phyloP scores from a whole-genome alignment of 1,140 invertebrate species.

The Diprion similis region DNA sequence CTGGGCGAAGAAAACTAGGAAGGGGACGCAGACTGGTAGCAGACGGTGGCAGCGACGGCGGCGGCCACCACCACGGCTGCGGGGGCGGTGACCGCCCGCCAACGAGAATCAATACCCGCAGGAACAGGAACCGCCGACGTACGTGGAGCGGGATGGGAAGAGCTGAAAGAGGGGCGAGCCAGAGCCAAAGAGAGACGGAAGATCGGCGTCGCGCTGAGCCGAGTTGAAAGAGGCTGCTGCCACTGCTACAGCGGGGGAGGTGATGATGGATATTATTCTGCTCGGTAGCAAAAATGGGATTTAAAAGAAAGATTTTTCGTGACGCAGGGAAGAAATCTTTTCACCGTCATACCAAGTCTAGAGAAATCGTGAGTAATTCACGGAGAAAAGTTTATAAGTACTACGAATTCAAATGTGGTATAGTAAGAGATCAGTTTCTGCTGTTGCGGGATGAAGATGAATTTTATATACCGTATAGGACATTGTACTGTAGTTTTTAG shows the following conservation, averaged over 20 bases:
- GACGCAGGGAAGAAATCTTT: no score
- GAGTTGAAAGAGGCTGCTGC: conserved; percentile 3
- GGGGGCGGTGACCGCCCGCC: conserved; percentile 62
- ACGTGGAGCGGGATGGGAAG: conserved; percentile 36
- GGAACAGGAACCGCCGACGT: conserved; percentile 60
- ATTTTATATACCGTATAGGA: no score
- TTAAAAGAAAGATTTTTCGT: no score
- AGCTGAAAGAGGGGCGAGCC: conserved; percentile 26
- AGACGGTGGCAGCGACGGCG: conserved; percentile 59
- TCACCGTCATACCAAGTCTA: no score
- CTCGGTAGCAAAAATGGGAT: no score
- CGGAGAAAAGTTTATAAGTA: no score
- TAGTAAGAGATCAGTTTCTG: no score
- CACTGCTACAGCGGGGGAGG: conserved; percentile 35
- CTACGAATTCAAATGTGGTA: no score
- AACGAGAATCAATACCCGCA: conserved; percentile 64
- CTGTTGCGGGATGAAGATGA: no score
- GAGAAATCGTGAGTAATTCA: no score
- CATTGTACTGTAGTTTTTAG: no score
- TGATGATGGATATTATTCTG: no score
- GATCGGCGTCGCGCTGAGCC: neutral
- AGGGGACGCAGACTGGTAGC: conserved; percentile 55
- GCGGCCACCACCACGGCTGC: conserved; percentile 45
- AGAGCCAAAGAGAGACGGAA: conserved; percentile 22
- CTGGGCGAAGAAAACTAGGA: conserved; percentile 28